Base-by-base conservation (phyloP, 2,113 vertebrate genomes). In the Nestor notabilis region DNA sequence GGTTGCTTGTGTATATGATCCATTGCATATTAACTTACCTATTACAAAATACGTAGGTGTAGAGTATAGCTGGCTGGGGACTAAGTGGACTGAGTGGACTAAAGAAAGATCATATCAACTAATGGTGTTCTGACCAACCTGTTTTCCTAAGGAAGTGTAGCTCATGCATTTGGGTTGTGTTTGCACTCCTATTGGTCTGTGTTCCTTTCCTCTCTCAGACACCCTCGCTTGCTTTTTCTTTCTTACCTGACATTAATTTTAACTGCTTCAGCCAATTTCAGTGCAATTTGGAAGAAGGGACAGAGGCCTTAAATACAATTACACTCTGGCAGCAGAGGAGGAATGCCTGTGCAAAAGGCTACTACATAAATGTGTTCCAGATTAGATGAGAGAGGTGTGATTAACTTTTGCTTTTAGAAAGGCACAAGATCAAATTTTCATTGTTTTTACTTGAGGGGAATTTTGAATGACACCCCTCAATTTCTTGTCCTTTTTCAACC, bases 91-190 rank as follows among this genome's bases (percentile, higher is more conserved):
- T 18, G 10, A 69, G 35, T 23, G 55, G 39, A 19, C 25, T 56
- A 29, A 70, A 55, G 71, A 41, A 18, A 60, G 65, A 47, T 39
- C 1, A 0, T 44, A 7, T 9, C 53, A 14, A 39, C n/a, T 75
- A 14, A 1, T 14, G 25, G 70, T 6, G 4, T 23, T 61, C 39
- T 47, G 41, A 8, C 33, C 3, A 1, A 3, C 21, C n/a, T 11
- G 14, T 52, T 49, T 61, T 58, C 25, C n/a, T 20, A 18, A 25
- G 53, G 29, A 65, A 23, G 13, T 13, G 2, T 31, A 68, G 76
- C 44, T 35, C 80, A 4, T 6, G 1, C 9, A 1, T 47, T 68
- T 5, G 0, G 14, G 3, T 44, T 41, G 39, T 71, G 44, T 33
- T 77, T 70, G 68, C 31, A 10, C 24, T 35, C 35, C 2, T 53